Percentiles rank a stretch among this genome's conserved stretches.
Conservation (phyloP, 2,888 invertebrate genomes). For the Alloscopus bannaensis region DNA sequence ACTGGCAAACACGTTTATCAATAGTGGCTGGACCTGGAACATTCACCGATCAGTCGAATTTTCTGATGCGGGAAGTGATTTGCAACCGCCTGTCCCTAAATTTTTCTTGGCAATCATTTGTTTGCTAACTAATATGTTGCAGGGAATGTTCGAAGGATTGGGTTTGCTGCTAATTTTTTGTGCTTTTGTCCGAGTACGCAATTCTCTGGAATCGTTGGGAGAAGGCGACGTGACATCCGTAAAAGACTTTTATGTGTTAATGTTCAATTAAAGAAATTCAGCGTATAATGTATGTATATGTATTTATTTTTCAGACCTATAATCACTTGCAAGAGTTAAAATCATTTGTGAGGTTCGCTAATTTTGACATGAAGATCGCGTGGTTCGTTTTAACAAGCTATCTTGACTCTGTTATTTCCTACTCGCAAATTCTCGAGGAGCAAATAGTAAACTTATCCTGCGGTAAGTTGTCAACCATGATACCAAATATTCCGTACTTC, state of each 20-base stretch:
- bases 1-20: too few relatives aligned
- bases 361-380: background rate
- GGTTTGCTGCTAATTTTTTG: background rate
- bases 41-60: too few relatives aligned
- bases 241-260: background rate
- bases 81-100: too few relatives aligned
- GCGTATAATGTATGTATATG: background rate
- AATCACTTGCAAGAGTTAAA: background rate
- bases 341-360: background rate
- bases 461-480: background rate
- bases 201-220: background rate
- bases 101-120: background rate
- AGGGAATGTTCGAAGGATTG: background rate
- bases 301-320: conserved; percentile 6
- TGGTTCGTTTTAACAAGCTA: background rate
- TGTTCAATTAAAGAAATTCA: background rate
- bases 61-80: too few relatives aligned
- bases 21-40: too few relatives aligned
- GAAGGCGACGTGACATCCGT: background rate
- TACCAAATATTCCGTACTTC: background rate
- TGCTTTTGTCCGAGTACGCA: background rate
- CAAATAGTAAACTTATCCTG: background rate
- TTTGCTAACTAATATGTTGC: background rate
- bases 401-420: background rate
- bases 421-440: background rate